phyloP scores from a whole-genome alignment of 2,888 invertebrate genomes.

The Dinocampus coccinellae region DNA sequence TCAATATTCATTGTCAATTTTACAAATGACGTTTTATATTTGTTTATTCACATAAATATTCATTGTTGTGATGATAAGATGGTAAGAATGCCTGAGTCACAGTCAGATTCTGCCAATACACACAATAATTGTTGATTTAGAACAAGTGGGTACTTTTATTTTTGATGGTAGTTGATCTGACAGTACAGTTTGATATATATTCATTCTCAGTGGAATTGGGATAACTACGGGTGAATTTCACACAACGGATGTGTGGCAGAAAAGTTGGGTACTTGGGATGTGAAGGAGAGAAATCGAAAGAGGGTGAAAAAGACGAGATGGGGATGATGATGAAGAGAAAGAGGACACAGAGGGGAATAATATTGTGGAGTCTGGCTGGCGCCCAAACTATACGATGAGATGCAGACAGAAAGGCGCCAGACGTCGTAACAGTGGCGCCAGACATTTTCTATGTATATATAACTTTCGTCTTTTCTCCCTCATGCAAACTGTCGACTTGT shows the following conservation, averaged over 20 bases:
- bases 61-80: no score
- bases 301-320: conserved; percentile 4
- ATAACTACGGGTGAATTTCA: not conserved
- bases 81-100: no score
- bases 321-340: not conserved
- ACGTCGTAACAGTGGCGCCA: conserved; percentile 56
- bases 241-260: not conserved
- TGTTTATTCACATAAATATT: no score
- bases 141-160: not conserved
- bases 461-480: not conserved
- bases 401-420: conserved; percentile 57
- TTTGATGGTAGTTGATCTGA: conserved; percentile 3
- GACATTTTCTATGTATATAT: conserved; percentile 45
- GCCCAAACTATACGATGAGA: conserved; percentile 53
- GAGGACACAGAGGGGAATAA: not conserved
- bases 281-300: not conserved
- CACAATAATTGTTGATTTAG: not conserved
- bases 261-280: not conserved
- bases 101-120: not conserved
- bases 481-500: not conserved
- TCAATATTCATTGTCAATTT: not conserved
- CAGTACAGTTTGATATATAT: not conserved
- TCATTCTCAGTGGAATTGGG: not conserved
- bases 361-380: conserved; percentile 53
- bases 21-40: no score